Conservation (phyloP, 2,888 invertebrate genomes). For the Pogonocherus hispidulus region DNA sequence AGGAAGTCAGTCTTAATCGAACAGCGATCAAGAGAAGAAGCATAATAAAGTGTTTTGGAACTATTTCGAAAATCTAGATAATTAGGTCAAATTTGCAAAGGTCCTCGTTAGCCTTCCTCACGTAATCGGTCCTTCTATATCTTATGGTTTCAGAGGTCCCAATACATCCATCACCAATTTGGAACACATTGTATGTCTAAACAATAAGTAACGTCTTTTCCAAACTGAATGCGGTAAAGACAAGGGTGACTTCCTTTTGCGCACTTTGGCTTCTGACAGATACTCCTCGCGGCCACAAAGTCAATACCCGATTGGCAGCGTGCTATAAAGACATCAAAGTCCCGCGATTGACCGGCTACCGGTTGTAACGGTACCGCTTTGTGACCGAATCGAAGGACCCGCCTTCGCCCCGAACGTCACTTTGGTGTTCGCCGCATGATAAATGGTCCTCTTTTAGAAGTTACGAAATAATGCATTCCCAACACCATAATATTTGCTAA, state of each 20-base stretch:
- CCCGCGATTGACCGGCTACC: conserved; percentile 27
- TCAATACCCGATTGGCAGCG: conserved; percentile 25
- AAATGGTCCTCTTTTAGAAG: conserved; percentile 19
- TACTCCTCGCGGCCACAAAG: conserved; percentile 19
- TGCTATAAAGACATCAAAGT: conserved; percentile 36
- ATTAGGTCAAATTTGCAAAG: too few species aligned
- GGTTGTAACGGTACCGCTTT: conserved; percentile 8
- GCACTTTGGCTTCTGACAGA: neutral
- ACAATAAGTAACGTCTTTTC: neutral
- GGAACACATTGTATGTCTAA: too few species aligned
- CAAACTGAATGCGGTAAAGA: neutral
- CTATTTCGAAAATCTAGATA: too few species aligned
- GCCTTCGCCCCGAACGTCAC: neutral
- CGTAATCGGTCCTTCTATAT: too few species aligned
- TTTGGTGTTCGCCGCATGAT: conserved; percentile 24
- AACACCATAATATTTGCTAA: conserved; percentile 30
- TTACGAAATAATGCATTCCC: conserved; percentile 18
- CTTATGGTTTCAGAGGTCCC: too few species aligned
- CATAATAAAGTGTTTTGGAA: too few species aligned
- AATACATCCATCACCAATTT: too few species aligned
- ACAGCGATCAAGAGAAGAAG: too few species aligned
- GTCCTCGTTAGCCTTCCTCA: too few species aligned
- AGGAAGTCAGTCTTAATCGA: too few species aligned
- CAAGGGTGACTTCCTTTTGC: neutral
- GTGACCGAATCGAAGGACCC: conserved; percentile 3